Evolutionary conservation across 2,888 invertebrate genomes (phyloP), one percentile per base, ranked within the genome.

Genomic region (Phania funesta): DNA sequence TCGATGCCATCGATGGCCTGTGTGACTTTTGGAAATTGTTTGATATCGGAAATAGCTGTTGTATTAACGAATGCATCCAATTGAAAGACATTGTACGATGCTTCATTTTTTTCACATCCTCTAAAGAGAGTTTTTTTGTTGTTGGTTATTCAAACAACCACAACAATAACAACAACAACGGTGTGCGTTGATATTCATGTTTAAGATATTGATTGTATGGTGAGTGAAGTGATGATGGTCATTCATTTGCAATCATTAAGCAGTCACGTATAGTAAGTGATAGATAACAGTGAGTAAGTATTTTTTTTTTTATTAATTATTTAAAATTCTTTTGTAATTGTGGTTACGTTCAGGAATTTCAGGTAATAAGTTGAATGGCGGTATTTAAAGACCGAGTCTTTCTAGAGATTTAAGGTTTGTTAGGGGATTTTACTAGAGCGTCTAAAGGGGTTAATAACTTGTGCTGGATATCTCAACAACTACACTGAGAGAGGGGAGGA

Each of bases 61-160:
- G 95, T 92, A 88, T 96, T 94, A 81, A 95, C 92, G 83, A 94
- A 92, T 87, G 93, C 93, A 85, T 94, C 93, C 85, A 96, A 91
- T 89, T 94, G 94, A 87, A 96, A 95, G 26, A 95, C 94, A 50
- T 92, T 92, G 91, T 95, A 96, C n/a, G 94, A 94, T 83, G 95
- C 93, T 85, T 93, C 93, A 88, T 95, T 94, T 86, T 93, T 92
- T 89, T 94, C 93, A 88, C 96, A 96, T 86, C 94, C 94, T 84
- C 96, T 96, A 90, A 71, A 35, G 50, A 32, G 11, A 18, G 7
- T 44, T 20, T 60, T n/a, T 24, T 46, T 16, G 3, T 48, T 18
- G 0, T 52, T 50, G 38, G 7, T 24, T 54, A 9, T 67, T 67
- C 24, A 8, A 13, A 22, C 35, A 44, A 16, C 16, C 20, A 24